phyloP scores from a whole-genome alignment of 2,113 vertebrate genomes.

The Okapia johnstoni region DNA sequence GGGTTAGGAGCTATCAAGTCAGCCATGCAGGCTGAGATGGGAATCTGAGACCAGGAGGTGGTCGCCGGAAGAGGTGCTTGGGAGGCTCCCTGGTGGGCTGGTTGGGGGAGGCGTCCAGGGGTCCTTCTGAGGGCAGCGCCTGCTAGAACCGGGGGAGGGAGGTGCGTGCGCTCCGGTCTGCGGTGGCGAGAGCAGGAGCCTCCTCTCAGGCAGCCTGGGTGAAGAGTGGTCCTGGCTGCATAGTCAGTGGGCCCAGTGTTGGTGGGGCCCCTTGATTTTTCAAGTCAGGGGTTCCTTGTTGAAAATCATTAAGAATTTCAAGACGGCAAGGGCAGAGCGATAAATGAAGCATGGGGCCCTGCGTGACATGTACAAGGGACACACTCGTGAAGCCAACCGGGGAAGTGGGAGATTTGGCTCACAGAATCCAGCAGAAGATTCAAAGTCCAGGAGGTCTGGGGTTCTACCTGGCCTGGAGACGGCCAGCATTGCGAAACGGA shows the following conservation, averaged over 20 bases:
- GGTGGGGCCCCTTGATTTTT: background rate
- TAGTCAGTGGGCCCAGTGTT: background rate
- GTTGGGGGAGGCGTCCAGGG: background rate
- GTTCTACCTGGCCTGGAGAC: background rate
- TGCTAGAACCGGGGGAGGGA: background rate
- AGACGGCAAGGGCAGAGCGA: fast-evolving
- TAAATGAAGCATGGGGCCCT: fast-evolving
- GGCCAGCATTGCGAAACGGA: background rate
- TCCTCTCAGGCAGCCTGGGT: background rate
- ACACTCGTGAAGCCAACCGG: fast-evolving
- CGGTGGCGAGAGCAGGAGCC: no score
- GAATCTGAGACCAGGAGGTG: background rate
- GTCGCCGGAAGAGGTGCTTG: fast-evolving
- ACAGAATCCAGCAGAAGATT: background rate
- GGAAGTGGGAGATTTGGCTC: background rate
- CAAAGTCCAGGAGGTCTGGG: background rate
- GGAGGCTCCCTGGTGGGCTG: fast-evolving
- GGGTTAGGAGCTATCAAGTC: background rate
- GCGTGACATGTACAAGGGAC: no score
- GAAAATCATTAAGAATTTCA: background rate
- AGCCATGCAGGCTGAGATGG: background rate
- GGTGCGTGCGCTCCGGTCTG: fast-evolving
- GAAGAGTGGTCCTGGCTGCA: background rate
- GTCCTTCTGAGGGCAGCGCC: background rate
- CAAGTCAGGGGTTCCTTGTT: background rate